These are phyloP conservation scores for Conchocele bisecta DNA, from an alignment of 2,888 invertebrate genomes.

Conservation along the genomic window DNA sequence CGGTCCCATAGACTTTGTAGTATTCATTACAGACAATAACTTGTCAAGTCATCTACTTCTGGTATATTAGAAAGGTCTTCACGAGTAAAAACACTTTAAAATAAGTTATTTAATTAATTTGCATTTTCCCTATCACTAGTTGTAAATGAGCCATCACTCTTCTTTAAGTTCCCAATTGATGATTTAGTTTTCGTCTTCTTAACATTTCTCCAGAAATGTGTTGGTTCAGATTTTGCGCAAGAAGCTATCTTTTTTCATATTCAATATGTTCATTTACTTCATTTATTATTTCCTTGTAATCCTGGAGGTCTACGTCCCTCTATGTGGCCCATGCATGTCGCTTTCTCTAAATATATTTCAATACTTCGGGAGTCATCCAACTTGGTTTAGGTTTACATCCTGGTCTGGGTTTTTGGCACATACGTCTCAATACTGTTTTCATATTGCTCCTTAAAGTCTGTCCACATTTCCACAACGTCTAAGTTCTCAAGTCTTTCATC, in stretches of 20 bases:
- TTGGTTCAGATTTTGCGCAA: conserved; percentile 11
- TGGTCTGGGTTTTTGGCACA: too few species aligned
- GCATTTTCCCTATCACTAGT: conserved; percentile 11
- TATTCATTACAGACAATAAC: not conserved
- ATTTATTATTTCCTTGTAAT: conserved; percentile 12
- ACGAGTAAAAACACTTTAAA: conserved; percentile 17
- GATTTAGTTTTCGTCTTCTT: conserved; percentile 11
- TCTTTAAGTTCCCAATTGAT: not conserved
- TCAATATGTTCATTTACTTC: conserved; percentile 4
- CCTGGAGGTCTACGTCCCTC: not conserved
- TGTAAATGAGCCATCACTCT: not conserved
- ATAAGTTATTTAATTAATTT: conserved; percentile 8
- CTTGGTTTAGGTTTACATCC: not conserved
- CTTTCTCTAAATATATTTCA: too few species aligned
- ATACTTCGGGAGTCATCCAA: not conserved
- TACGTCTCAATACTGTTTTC: not conserved
- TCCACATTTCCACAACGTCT: not conserved
- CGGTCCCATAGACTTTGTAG: conserved; percentile 9
- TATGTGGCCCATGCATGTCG: not conserved
- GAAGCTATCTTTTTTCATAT: conserved; percentile 15
- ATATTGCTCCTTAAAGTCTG: not conserved
- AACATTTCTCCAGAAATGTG: conserved; percentile 22
- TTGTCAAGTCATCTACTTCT: conserved; percentile 1
- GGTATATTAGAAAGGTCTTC: conserved; percentile 12
- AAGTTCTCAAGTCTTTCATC: not conserved